These are phyloP conservation scores for silkworm (Bombyx mori) DNA, from an alignment of 1,140 invertebrate species.

Conservation along the genomic window DNA sequence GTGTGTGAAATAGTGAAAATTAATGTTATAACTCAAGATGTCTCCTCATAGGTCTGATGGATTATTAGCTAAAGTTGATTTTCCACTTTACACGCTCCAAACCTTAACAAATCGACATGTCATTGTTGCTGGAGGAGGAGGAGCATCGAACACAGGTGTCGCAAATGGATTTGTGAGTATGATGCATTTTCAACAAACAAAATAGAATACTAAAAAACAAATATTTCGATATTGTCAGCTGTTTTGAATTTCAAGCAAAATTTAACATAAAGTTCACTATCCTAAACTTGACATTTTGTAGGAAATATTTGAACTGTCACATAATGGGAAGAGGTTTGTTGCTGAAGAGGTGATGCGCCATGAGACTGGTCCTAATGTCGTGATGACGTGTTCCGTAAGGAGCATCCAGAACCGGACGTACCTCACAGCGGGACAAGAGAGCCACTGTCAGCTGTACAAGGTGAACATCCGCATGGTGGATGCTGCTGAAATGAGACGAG, in stretches of 20 bases:
- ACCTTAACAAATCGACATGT: conserved; percentile 93
- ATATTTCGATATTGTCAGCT: conserved; percentile 33
- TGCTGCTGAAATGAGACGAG: conserved; percentile 58
- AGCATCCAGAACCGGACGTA: conserved; percentile 75
- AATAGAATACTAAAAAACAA: neutral
- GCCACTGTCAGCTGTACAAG: conserved; percentile 90
- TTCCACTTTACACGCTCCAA: conserved; percentile 92
- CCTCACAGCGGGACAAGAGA: conserved; percentile 92
- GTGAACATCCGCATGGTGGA: conserved; percentile 80
- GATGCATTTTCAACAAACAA: conserved; percentile 14
- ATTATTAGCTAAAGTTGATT: conserved; percentile 88
- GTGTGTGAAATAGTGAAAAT: conserved; percentile 23
- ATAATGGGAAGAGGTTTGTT: conserved; percentile 84
- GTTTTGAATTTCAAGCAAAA: conserved; percentile 12
- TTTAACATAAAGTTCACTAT: neutral
- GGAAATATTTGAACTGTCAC: conserved; percentile 93
- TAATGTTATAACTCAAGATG: conserved; percentile 56
- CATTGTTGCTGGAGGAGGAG: conserved; percentile 94
- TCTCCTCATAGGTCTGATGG: conserved; percentile 72
- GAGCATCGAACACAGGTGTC: conserved; percentile 94
- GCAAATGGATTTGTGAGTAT: conserved; percentile 93
- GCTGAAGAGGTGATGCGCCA: conserved; percentile 90
- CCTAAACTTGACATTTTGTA: conserved; percentile 49
- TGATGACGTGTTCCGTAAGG: conserved; percentile 89
- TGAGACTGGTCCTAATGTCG: conserved; percentile 89